Conservation (phyloP, 2,888 invertebrate species). For the Pterobdella sp. region DNA sequence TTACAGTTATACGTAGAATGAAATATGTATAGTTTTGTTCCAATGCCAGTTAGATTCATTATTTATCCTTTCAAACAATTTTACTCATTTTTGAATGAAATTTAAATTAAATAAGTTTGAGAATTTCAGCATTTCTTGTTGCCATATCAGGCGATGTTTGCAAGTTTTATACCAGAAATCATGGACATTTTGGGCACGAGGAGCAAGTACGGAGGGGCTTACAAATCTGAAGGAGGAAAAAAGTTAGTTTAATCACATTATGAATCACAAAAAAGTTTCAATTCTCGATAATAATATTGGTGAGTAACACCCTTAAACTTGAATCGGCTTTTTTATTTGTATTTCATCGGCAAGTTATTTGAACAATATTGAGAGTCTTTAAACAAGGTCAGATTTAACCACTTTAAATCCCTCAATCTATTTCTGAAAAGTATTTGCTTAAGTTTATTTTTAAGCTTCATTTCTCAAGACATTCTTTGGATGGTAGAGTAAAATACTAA, state of each 20-base stretch:
- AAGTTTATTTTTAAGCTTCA: no score
- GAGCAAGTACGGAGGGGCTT: slow-evolving; percentile 98
- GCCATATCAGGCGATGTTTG: slow-evolving; percentile 95
- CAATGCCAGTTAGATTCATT: no score
- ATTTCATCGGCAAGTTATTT: not conserved
- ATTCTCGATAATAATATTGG: no score
- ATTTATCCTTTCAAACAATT: not conserved
- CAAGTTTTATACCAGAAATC: slow-evolving; percentile 99
- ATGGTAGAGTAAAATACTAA: no score
- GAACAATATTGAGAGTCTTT: not conserved
- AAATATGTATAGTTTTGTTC: no score
- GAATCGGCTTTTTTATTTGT: not conserved
- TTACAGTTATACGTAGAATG: no score
- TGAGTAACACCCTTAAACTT: no score
- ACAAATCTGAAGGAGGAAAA: slow-evolving; percentile 99
- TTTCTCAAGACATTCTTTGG: no score
- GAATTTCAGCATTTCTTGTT: not conserved
- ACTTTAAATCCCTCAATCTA: no score
- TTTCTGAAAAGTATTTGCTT: no score
- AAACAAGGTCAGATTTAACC: no score
- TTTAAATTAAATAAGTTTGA: not conserved
- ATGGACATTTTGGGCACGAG: slow-evolving; percentile 98
- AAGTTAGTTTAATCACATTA: slow-evolving; percentile 60
- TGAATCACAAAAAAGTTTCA: no score
- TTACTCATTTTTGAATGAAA: not conserved